Evolutionary conservation across 2,797 vertebrate genomes (phyloP).

Genomic region (Peromyscus aztecus): DNA sequence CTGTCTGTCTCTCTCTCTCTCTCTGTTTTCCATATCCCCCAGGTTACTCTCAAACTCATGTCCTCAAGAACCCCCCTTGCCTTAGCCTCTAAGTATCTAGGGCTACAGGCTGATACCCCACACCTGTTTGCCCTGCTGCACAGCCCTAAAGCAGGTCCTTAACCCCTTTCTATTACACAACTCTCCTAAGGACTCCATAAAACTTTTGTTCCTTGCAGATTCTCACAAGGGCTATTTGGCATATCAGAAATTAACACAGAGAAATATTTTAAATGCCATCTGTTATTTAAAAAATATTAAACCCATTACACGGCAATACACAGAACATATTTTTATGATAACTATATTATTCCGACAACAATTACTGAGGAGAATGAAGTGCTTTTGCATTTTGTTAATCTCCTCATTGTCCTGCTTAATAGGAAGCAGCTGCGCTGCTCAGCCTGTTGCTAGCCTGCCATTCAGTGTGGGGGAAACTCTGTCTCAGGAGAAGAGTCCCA

Average conservation of each 20-base stretch:
- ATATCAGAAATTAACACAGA: neutral
- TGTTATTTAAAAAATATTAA: neutral
- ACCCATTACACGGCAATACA: neutral
- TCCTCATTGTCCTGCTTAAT: neutral
- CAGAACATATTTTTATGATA: neutral
- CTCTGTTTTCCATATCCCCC: no score
- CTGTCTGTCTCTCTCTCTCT: neutral
- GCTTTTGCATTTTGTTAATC: neutral
- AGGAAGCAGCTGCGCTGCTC: neutral
- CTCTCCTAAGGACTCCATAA: neutral
- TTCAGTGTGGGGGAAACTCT: neutral
- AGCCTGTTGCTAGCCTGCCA: neutral
- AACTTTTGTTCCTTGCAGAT: no score
- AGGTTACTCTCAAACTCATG: neutral
- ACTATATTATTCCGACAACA: constrained; percentile 1
- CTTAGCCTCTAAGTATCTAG: neutral
- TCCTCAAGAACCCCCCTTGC: neutral
- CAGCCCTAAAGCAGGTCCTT: neutral
- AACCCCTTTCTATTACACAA: neutral
- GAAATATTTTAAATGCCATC: neutral
- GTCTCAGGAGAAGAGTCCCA: no score
- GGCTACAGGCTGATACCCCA: no score
- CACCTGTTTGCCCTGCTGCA: neutral
- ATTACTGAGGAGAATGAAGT: neutral
- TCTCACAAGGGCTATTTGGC: neutral